Evolutionary conservation across 2,797 vertebrate genomes (phyloP), one percentile per base, ranked within the genome.

Genomic region (Rhinella marina): DNA sequence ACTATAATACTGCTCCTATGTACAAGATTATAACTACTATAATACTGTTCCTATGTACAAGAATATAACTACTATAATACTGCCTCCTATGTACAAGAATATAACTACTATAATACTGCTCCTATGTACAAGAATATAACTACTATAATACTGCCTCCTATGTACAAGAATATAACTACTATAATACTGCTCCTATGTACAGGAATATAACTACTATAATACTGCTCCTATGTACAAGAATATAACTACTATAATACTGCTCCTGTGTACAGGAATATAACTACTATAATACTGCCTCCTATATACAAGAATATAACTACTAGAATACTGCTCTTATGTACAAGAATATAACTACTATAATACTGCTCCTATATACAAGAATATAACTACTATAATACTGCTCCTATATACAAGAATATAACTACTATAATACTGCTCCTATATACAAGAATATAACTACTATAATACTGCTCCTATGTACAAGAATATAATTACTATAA

Each of bases 151-250:
- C 66, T 70, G 27, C 13, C 61, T 6, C 64, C 64, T 66, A 66
- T 66, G n/a, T 66, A 66, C 64, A 66, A 14, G 64, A 66, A 66
- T 66, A 66, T 66, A 66, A 25, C n/a, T 25, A 66, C 64, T 66
- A 61, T 61, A 61, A 61, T 61, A 61, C 59, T 61, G 19, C 57
- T 12, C 64, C 64, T 66, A 66, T 66, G 14, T 72, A 72, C 68
- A 72, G 41, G 68, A 41, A 72, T 72, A 72, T 72, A 72, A 72
- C 68, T 72, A 72, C 68, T 72, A 72, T 72, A 72, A 72, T 72
- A 72, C 68, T 72, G 68, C 29, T 21, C 29, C 68, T 72, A 72
- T 72, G 10, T 32, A 32, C 68, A 72, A 10, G 16, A 72, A 72
- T 72, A 66, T 66, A 66, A 66, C n/a, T 66, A 66, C 62, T 66